Conservation (phyloP, 2,113 vertebrate genomes). For the Eulemur rufifrons region DNA sequence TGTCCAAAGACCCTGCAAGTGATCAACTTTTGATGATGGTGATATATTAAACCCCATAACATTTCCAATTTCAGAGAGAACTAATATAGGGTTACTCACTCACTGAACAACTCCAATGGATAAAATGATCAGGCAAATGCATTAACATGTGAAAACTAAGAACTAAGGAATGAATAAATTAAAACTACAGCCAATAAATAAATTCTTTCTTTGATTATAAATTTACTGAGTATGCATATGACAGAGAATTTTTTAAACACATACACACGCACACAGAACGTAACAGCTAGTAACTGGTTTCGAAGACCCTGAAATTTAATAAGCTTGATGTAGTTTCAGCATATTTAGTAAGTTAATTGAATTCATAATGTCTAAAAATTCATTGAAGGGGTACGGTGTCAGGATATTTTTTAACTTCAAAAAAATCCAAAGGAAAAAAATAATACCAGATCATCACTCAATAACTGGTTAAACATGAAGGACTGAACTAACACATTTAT, state of each 20-base stretch:
- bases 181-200: conserved; percentile 27
- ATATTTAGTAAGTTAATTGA: conserved; percentile 37
- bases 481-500: not conserved
- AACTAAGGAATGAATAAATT: not conserved
- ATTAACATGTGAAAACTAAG: conserved; percentile 16
- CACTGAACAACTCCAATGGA: not conserved
- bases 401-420: not conserved
- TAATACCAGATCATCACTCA: not conserved
- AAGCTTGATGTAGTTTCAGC: conserved; percentile 6
- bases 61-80: conserved; percentile 47
- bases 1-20: not conserved
- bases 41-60: not conserved
- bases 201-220: conserved; percentile 38
- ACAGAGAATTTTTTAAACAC: not conserved
- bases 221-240: not conserved
- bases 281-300: not conserved
- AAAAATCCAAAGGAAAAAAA: not conserved
- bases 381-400: not conserved
- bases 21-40: conserved; percentile 23
- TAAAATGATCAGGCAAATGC: conserved; percentile 20
- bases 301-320: conserved; percentile 40
- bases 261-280: not conserved
- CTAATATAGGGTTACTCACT: not conserved
- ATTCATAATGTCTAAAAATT: not conserved
- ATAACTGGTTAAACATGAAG: conserved; percentile 40